Percentiles rank a stretch among this genome's conserved stretches.
These are phyloP conservation scores for Pseudomyrmex concolor DNA, from an alignment of 1,140 invertebrate species.

Conservation along the genomic window DNA sequence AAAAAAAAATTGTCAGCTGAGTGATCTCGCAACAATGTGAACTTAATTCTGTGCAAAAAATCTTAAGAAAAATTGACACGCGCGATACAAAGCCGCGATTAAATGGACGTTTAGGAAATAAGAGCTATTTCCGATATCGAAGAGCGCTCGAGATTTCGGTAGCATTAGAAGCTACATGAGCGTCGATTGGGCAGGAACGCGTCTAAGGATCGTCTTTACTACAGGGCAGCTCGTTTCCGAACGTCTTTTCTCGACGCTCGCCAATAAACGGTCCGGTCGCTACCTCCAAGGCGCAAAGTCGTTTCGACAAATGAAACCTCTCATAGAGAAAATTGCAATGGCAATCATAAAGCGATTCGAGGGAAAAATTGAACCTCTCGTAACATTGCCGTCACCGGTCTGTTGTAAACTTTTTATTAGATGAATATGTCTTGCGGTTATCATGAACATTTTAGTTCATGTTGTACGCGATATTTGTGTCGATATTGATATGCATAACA, in stretches of 20 bases:
- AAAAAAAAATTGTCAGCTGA: not conserved
- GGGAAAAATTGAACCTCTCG: constrained; percentile 54
- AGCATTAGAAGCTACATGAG: constrained; percentile 50
- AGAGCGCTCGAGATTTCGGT: constrained; percentile 52
- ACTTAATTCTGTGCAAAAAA: not conserved
- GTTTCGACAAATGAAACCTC: constrained; percentile 76
- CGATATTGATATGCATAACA: not conserved
- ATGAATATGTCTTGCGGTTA: constrained; percentile 20
- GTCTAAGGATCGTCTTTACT: constrained; percentile 62
- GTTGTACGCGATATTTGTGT: not conserved
- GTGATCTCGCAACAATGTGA: not conserved
- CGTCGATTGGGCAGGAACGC: constrained; percentile 46
- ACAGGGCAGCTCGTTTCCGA: constrained; percentile 47
- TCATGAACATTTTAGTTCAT: not conserved
- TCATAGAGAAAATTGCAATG: constrained; percentile 76
- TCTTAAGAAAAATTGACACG: not conserved
- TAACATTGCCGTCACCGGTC: constrained; percentile 27
- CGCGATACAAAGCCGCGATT: constrained; percentile 49
- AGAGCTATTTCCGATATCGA: constrained; percentile 59
- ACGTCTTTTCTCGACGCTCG: constrained; percentile 50
- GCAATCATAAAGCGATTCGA: constrained; percentile 75
- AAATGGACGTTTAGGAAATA: constrained; percentile 43
- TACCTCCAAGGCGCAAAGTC: constrained; percentile 66
- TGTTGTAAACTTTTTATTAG: constrained; percentile 55
- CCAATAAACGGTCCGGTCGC: constrained; percentile 58